Evolutionary conservation across 1,140 invertebrate species (phyloP), one percentile per base, ranked within the genome.

Genomic region (Dufourea novaeangliae): DNA sequence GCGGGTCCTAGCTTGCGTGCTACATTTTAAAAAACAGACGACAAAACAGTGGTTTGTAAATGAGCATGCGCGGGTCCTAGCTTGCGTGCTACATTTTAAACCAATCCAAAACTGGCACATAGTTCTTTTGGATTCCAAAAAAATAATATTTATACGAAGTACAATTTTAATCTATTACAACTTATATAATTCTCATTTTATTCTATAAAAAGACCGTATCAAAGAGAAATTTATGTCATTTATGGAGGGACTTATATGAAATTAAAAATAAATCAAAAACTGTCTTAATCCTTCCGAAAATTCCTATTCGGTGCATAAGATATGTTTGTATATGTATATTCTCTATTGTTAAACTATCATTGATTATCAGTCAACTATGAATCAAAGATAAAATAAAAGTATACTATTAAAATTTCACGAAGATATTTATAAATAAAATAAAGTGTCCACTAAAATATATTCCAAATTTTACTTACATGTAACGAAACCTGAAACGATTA

Each of bases 21-120:
- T n/a, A n/a, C n/a, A n/a, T 7, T 50, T 20, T 50, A 50, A 54
- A 56, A 25, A 66, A 32, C 61, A 71, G 44, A 82, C 46, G 54
- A 78, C 67, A 46, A 32, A 82, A 71, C 39, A 74, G 50, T 68
- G 34, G 52, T 32, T 34, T 12, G 10, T 39, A 44, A 71, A 39
- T 34, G 34, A 34, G 32, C 41, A 50, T 78, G 74, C 57, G 72
- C 72, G 22, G 37, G 14, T 37, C 8, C 50, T 4, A n/a, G n/a
- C n/a, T n/a, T n/a, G n/a, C n/a, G n/a, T 50, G 46, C 46, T 50
- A 50, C 20, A 50, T n/a, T 22, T 50, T 14, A 10, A 52, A 75
- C 29, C 63, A 68, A 68, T 75, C 25, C 4, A 44, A n/a, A 44
- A 34, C 1, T 57, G 37, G 29, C 52, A 63, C 22, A 67, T 32